phyloP scores from a whole-genome alignment of 2,888 invertebrate genomes.

The Tetanocera ferruginea region DNA sequence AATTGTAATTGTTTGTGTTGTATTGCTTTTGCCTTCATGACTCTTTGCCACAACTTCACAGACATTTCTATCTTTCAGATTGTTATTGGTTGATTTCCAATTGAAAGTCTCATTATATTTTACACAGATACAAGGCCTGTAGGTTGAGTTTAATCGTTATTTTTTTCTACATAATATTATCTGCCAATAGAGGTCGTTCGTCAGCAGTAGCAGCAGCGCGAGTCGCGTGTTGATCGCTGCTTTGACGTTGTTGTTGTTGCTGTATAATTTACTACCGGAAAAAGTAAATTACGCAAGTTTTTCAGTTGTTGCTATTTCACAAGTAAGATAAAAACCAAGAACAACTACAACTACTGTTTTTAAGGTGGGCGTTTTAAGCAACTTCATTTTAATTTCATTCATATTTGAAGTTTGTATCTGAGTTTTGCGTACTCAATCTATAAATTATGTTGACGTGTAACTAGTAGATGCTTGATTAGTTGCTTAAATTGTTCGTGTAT shows the following conservation, averaged over 20 bases:
- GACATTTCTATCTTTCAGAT: constrained; percentile 10
- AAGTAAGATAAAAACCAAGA: background rate
- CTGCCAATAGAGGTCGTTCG: constrained; percentile 31
- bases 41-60: constrained; percentile 12
- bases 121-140: background rate
- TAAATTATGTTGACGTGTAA: background rate
- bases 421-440: background rate
- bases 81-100: constrained; percentile 34
- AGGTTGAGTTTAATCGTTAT: constrained; percentile 19
- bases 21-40: background rate
- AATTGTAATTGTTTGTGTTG: constrained; percentile 20
- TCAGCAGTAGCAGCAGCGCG: background rate
- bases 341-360: background rate
- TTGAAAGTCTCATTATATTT: constrained; percentile 27
- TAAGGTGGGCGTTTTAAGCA: constrained; percentile 14
- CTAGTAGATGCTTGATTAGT: background rate
- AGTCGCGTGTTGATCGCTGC: constrained; percentile 42
- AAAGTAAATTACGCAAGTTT: constrained; percentile 37
- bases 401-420: background rate
- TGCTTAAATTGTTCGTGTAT: too few species aligned
- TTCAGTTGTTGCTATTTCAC: background rate
- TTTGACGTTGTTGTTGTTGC: constrained; percentile 44
- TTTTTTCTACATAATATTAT: background rate
- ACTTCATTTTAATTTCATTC: constrained; percentile 13
- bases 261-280: constrained; percentile 42